These are phyloP conservation scores for Elysia chlorotica DNA, from an alignment of 1,140 invertebrate genomes.

Conservation along the genomic window DNA sequence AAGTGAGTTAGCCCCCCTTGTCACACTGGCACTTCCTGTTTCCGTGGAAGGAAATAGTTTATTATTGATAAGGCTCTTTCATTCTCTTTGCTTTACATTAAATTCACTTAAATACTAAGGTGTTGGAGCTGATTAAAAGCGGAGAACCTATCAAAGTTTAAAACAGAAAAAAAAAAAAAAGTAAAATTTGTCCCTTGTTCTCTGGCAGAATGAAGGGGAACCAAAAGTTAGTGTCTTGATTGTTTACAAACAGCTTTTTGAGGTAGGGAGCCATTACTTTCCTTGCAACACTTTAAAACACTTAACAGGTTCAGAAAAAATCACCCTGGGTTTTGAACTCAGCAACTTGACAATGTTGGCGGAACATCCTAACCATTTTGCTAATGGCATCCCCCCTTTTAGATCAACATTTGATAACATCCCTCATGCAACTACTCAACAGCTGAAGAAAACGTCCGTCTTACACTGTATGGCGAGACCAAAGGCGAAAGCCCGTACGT, in stretches of 20 bases:
- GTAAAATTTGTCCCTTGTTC: too few species aligned
- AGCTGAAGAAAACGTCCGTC: neutral
- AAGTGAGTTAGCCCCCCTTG: conserved; percentile 1
- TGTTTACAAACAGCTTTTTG: too few species aligned
- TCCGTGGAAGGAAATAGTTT: neutral
- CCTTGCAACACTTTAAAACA: too few species aligned
- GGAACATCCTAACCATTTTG: too few species aligned
- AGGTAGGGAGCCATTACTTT: too few species aligned
- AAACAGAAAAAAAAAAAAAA: neutral
- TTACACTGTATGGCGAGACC: too few species aligned
- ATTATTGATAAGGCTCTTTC: neutral
- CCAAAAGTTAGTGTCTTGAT: too few species aligned
- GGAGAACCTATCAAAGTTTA: neutral
- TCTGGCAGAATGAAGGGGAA: too few species aligned
- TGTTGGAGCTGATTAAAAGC: neutral
- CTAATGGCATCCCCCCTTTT: neutral
- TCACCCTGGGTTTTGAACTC: too few species aligned
- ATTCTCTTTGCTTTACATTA: neutral
- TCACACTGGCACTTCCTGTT: neutral
- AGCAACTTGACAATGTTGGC: too few species aligned
- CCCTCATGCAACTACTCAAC: neutral
- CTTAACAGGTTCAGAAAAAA: too few species aligned
- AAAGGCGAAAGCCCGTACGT: neutral
- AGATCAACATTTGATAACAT: neutral
- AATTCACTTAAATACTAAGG: too few species aligned